Conservation (phyloP, 2,797 vertebrate species). For the Sebastes paucispinis region DNA sequence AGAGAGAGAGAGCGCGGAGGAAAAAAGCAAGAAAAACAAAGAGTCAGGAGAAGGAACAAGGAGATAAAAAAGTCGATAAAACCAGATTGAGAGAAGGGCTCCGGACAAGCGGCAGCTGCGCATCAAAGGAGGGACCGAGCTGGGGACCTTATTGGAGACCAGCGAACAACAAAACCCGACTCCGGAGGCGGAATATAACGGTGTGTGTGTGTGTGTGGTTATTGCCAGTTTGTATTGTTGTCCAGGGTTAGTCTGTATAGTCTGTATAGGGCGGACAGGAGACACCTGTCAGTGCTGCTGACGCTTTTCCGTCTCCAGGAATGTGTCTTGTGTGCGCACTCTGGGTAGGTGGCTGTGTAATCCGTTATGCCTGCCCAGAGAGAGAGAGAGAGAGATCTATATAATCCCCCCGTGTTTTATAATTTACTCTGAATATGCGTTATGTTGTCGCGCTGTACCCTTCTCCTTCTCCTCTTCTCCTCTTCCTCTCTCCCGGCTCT, state of each 20-base stretch:
- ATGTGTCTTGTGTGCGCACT: conserved; percentile 67
- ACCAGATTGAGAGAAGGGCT: conserved; percentile 59
- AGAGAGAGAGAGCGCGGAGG: conserved; percentile 35
- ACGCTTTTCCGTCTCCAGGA: conserved; percentile 75
- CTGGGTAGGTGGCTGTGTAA: conserved; percentile 46
- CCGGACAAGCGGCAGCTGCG: conserved; percentile 60
- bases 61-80: conserved; percentile 59
- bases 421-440: conserved; percentile 60
- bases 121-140: conserved; percentile 57
- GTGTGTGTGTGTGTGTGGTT: conserved; percentile 14
- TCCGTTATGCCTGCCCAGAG: conserved; percentile 40
- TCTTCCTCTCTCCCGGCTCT: background rate
- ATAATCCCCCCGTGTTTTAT: conserved; percentile 56
- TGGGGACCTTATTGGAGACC: conserved; percentile 58
- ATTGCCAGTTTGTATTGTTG: conserved; percentile 41
- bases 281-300: conserved; percentile 78
- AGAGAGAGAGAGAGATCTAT: conserved; percentile 21
- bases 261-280: conserved; percentile 47
- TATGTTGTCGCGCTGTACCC: conserved; percentile 40
- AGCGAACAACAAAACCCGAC: conserved; percentile 50
- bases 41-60: conserved; percentile 54
- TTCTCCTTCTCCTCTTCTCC: background rate
- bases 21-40: conserved; percentile 67
- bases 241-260: conserved; percentile 38
- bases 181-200: conserved; percentile 75